Evolutionary conservation across 1,140 invertebrate species (phyloP).

Genomic region (Trichomalopsis sarcophagae): DNA sequence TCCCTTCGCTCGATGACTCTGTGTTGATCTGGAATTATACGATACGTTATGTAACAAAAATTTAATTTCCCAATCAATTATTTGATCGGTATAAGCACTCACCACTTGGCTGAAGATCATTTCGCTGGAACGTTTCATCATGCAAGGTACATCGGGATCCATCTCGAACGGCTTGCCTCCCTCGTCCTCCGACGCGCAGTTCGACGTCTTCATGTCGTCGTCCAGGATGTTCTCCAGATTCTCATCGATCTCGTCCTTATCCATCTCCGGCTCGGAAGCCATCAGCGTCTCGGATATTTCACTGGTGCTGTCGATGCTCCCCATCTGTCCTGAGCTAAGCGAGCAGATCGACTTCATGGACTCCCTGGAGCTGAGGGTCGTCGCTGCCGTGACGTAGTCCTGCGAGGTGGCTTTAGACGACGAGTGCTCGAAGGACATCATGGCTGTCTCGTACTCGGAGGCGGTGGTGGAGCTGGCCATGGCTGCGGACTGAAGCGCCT

Average conservation of each 20-base stretch:
- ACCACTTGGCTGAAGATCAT: constrained; percentile 88
- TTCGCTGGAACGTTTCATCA: constrained; percentile 92
- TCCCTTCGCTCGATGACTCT: constrained; percentile 22
- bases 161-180: constrained; percentile 48
- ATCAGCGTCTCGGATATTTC: constrained; percentile 93
- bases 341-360: constrained; percentile 93
- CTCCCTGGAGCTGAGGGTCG: constrained; percentile 88
- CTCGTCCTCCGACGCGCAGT: constrained; percentile 3
- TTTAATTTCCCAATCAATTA: no score
- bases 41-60: background rate
- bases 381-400: constrained; percentile 89
- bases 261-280: constrained; percentile 82
- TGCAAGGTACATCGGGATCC: constrained; percentile 71
- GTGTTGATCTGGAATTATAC: constrained; percentile 36
- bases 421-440: constrained; percentile 85
- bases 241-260: constrained; percentile 72
- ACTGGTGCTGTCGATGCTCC: constrained; percentile 88
- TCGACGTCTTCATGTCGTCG: constrained; percentile 51
- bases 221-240: constrained; percentile 66
- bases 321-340: constrained; percentile 90
- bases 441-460: constrained; percentile 92
- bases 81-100: background rate
- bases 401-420: constrained; percentile 83
- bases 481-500: constrained; percentile 77
- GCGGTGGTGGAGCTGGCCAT: constrained; percentile 77